Evolutionary conservation across 2,888 invertebrate genomes (phyloP).

Genomic region (Aphidoletes aphidimyza): DNA sequence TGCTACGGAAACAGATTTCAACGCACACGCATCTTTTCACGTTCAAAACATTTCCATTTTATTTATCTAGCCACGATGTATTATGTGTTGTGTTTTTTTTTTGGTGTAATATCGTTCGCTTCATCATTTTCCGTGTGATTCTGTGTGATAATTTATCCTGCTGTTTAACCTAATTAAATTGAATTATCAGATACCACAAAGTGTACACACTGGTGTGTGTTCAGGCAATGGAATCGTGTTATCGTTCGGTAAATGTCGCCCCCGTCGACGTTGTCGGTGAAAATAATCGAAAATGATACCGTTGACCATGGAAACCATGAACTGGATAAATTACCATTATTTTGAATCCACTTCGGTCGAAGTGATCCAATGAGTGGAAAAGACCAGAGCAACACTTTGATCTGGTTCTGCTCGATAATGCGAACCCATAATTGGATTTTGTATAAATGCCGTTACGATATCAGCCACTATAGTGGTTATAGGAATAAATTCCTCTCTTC

Average conservation of each 20-base stretch:
- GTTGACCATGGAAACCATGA: conserved; percentile 29
- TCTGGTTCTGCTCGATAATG: neutral
- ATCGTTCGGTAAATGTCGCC: too few relatives aligned
- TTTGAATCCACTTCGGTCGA: conserved; percentile 27
- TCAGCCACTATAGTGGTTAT: neutral
- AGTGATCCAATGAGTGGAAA: neutral
- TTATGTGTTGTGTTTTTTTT: neutral
- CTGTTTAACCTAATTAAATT: conserved; percentile 51
- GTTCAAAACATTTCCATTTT: conserved; percentile 18
- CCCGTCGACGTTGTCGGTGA: neutral
- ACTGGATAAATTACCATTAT: conserved; percentile 45
- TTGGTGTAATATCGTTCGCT: neutral
- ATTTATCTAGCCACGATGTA: conserved; percentile 8
- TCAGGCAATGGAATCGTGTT: too few relatives aligned
- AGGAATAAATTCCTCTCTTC: too few relatives aligned
- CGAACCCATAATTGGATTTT: neutral
- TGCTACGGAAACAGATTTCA: neutral
- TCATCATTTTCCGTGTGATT: neutral
- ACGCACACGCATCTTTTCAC: neutral
- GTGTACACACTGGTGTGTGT: too few relatives aligned
- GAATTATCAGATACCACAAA: conserved; percentile 13
- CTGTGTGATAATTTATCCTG: conserved; percentile 43
- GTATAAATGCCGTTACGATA: neutral
- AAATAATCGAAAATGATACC: conserved; percentile 2
- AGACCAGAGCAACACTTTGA: conserved; percentile 21